Conservation (phyloP, 2,113 vertebrate genomes). For the Aix galericulata region DNA sequence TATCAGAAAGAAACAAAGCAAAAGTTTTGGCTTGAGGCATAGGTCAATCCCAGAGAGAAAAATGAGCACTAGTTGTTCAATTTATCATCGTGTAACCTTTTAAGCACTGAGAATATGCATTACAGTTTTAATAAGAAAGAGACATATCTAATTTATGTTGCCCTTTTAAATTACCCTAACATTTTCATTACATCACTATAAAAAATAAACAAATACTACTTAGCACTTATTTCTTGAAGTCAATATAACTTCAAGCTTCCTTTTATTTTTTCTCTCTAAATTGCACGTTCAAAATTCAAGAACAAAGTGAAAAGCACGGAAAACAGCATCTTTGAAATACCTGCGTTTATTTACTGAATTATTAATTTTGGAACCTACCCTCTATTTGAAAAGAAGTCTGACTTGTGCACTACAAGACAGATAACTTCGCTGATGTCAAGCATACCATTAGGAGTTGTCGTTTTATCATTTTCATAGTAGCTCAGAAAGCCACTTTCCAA, state of each 20-base stretch:
- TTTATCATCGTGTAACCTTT: background rate
- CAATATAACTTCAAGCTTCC: background rate
- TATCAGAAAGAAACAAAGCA: background rate
- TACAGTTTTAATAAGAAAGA: background rate
- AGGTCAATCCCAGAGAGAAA: background rate
- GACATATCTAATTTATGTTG: background rate
- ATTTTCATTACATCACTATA: background rate
- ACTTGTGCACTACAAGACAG: constrained; percentile 82
- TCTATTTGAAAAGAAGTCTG: constrained; percentile 76
- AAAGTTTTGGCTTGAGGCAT: background rate
- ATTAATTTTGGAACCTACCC: constrained; percentile 80
- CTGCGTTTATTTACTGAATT: background rate
- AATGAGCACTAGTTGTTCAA: background rate
- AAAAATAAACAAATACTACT: background rate
- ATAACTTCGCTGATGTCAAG: constrained; percentile 85
- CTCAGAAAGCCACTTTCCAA: constrained; percentile 91
- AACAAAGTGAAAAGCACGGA: background rate
- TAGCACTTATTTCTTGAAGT: background rate
- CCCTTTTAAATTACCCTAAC: background rate
- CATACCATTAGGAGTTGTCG: constrained; percentile 82
- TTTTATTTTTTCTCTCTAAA: background rate
- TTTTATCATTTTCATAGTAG: constrained; percentile 91
- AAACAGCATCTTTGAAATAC: background rate
- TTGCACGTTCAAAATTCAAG: background rate
- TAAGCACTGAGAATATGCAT: background rate